Evolutionary conservation across 2,113 vertebrate species (phyloP), one percentile per base, ranked within the genome.

Genomic region (Pelmatolapia mariae): DNA sequence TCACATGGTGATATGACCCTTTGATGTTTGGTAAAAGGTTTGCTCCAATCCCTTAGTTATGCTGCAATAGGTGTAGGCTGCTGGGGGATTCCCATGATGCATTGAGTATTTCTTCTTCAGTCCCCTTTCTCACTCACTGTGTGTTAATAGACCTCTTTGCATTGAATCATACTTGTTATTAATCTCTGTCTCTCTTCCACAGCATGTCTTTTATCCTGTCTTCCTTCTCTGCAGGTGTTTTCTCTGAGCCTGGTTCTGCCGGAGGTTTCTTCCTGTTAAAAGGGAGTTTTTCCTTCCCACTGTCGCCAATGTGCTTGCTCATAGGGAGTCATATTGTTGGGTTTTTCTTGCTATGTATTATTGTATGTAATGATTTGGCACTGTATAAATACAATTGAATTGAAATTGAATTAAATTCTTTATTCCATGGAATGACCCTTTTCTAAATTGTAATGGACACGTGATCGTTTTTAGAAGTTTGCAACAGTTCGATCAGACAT

Each of bases 291-390:
- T 33, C 16, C 1, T 63, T 63, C 59, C 29, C 59, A 19, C 59
- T 33, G 26, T 59, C 0, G 2, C 1, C 56, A 31, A 10, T 10
- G 9, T 63, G 29, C 59, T 63, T 63, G 29, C 16, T 63, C 29
- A 33, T 63, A 63, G 16, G 16, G 0, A 29, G 59, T 0, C 29
- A 63, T 0, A 19, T 63, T 33, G 5, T 19, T 63, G 59, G 29
- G 16, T 19, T 63, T 33, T 0, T 61, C 16, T 33, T 19, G 16
- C 16, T 61, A 61, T 61, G 57, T 33, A 61, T 31, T 61, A 6
- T 61, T 61, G 57, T 10, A 61, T 61, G 57, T 61, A 19, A 33
- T 29, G 56, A 59, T 61, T 61, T 33, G 57, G 57, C 16, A 18
- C 3, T 33, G 15, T 63, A 33, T 63, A 33, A 33, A 19, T 33